Evolutionary conservation across 2,797 vertebrate genomes (phyloP), one percentile per base, ranked within the genome.

Genomic region (Mergus octosetaceus): DNA sequence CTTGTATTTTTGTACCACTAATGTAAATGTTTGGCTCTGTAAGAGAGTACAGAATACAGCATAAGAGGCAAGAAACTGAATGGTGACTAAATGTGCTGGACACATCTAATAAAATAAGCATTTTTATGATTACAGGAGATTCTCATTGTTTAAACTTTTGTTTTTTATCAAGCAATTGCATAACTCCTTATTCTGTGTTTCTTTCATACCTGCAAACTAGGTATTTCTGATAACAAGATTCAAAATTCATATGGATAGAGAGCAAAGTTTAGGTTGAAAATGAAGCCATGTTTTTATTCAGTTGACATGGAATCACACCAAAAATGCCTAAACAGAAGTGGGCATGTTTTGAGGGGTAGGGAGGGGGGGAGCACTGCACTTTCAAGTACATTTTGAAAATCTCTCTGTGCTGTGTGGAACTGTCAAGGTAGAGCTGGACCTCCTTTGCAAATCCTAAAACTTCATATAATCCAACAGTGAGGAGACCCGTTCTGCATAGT

Each of bases 81-180:
- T 80, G 89, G 87, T 93, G 72, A 96, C 34, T 84, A 75, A 94
- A 97, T 97, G 95, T 97, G 96, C 95, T 97, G 96, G 95, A 95
- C 95, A 96, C 95, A 96, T 96, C 88, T 85, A 96, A 97, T 97
- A 97, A 97, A 97, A 92, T 34, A 92, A 93, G 27, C 87, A 73
- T 93, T 95, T 97, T 95, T 91, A 25, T n/a, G 87, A 89, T 65
- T 69, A 61, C 14, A 56, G 34, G 74, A 57, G 38, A 51, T 72
- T 90, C 36, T 62, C 6, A 25, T 43, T 58, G 72, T 85, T 85
- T 77, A 65, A 78, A 60, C 7, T 78, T 0, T 39, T 69, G 9
- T 51, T 22, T 65, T 70, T 71, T 82, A 38, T 45, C 0, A 0
- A 86, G 57, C 20, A 87, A 7, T 25, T 72, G 51, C 32, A 0